Evolutionary conservation across 2,797 vertebrate species (phyloP).

Genomic region (Pseudochirops corinnae): DNA sequence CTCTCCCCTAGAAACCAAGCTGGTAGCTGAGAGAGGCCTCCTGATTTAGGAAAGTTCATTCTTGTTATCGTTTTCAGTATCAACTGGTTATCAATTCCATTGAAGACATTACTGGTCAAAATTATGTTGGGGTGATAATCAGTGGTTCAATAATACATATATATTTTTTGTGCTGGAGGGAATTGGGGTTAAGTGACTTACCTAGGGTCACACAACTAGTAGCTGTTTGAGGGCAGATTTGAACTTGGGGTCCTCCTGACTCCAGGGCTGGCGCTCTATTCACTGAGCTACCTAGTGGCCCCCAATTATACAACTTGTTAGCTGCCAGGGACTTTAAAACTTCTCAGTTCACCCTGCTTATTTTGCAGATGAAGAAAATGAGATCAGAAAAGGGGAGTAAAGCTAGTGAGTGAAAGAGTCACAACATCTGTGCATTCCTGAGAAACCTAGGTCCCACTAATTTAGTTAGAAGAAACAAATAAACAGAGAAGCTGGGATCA

Average conservation of each 20-base stretch:
- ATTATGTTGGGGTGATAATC: background rate
- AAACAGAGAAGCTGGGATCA: background rate
- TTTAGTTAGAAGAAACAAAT: background rate
- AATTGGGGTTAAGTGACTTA: too few species aligned
- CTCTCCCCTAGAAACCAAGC: too few species aligned
- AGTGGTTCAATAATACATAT: background rate
- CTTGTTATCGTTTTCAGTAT: background rate
- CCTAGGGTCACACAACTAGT: too few species aligned
- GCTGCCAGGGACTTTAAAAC: background rate
- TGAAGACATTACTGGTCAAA: background rate
- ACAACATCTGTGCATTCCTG: background rate
- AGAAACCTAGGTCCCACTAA: conserved; percentile 3
- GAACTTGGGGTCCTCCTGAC: too few species aligned
- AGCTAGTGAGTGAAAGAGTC: background rate
- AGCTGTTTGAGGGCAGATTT: too few species aligned
- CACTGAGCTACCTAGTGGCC: too few species aligned
- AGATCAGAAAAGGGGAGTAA: background rate
- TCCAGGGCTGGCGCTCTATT: too few species aligned
- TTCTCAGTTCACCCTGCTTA: background rate
- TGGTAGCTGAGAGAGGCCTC: too few species aligned
- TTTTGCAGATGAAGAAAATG: background rate
- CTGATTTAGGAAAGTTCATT: background rate
- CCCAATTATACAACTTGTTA: background rate
- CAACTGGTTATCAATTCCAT: background rate
- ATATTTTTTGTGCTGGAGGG: too few species aligned